These are phyloP conservation scores for Spea hammondii DNA, from an alignment of 2,797 vertebrate genomes.

Conservation along the genomic window DNA sequence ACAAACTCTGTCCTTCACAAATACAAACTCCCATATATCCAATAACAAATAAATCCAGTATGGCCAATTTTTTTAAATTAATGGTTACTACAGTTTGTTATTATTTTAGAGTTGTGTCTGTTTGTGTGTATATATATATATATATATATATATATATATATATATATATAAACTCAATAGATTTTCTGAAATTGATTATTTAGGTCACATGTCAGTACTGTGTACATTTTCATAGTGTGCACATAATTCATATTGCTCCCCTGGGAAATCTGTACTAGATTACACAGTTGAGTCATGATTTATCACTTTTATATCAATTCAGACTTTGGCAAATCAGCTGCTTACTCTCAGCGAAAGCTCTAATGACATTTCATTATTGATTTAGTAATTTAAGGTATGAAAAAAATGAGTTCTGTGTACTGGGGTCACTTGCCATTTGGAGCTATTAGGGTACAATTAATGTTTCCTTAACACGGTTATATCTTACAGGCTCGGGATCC, in stretches of 20 bases:
- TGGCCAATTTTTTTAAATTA: neutral
- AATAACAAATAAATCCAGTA: too few relatives aligned
- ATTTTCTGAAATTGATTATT: constrained; percentile 53
- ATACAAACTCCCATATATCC: too few relatives aligned
- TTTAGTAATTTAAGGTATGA: constrained; percentile 59
- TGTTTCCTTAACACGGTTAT: constrained; percentile 55
- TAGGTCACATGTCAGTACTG: constrained; percentile 57
- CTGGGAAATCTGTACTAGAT: constrained; percentile 66
- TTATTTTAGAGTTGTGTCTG: too few relatives aligned
- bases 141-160: neutral
- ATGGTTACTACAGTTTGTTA: neutral
- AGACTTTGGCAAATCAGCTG: constrained; percentile 63
- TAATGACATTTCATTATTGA: constrained; percentile 64
- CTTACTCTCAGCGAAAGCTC: constrained; percentile 64
- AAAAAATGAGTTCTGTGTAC: constrained; percentile 56
- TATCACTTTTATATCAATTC: constrained; percentile 65
- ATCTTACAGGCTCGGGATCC: constrained; percentile 85
- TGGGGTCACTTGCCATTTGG: constrained; percentile 53
- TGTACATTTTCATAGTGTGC: constrained; percentile 40
- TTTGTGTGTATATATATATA: neutral
- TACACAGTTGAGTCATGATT: constrained; percentile 61
- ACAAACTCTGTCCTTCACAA: too few relatives aligned
- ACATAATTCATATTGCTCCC: constrained; percentile 59
- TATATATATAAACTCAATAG: constrained; percentile 1
- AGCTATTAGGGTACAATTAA: constrained; percentile 55